Base-by-base conservation (phyloP, 2,113 vertebrate genomes). In the Gymnobelideus leadbeateri region DNA sequence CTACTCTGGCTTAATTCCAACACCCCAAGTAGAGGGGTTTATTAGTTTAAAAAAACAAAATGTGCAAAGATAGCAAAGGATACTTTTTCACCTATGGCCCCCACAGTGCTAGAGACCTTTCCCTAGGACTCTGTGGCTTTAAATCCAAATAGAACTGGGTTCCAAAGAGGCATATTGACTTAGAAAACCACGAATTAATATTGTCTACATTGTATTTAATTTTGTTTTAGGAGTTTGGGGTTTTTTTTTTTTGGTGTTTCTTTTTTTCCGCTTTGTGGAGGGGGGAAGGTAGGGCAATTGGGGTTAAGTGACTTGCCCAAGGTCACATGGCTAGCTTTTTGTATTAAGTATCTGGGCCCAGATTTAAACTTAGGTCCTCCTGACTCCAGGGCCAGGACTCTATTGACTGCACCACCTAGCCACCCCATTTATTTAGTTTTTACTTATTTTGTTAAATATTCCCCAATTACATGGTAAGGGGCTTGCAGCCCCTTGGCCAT, bases 1-100 rank as follows among this genome's bases (percentile, higher is more conserved):
- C 61, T 54, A 51, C 31, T 94, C 91, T 52, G 53, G 94, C 97
- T 98, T 98, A 95, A 96, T 94, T 93, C 94, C 54, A 7, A 92
- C 50, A 26, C 51, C 94, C 24, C 94, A 51, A 94, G 94, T 3
- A 77, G 96, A 92, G 96, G 90, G 89, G 97, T 97, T 98, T 97
- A 93, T 94, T 92, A 89, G 47, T 61, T 92, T n/a, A 92, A 97
- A 91, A 97, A 97, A 97, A 93, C 91, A 54, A 95, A 98, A 96
- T 89, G 96, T 95, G 89, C 96, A 93, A 31, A 97, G 96, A 97
- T 96, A 96, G 55, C 16, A 84, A 43, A 84, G n/a, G 37, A 77
- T 84, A 84, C 68, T 84, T 84, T n/a, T n/a, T n/a, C n/a, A n/a
- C n/a, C n/a, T n/a, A 61, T 61, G 21, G 10, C 28, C 31, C 57